A percentile compares a stretch with the other conserved stretches of the same genome.
These are phyloP conservation scores for Momotus momota DNA, from an alignment of 2,797 vertebrate species.

Conservation along the genomic window DNA sequence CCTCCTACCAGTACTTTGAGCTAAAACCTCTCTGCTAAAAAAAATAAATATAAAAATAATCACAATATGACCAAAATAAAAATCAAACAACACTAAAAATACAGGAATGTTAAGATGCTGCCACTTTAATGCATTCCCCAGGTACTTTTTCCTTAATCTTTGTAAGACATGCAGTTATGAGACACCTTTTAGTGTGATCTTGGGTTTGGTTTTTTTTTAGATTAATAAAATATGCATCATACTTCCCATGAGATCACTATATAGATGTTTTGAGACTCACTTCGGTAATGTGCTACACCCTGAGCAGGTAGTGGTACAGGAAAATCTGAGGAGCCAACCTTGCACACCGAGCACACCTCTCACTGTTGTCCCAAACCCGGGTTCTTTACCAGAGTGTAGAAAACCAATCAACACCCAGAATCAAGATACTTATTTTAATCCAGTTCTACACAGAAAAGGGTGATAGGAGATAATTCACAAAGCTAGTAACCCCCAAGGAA, in stretches of 20 bases:
- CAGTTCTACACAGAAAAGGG: neutral
- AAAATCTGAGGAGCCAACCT: neutral
- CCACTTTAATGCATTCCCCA: neutral
- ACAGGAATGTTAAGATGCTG: neutral
- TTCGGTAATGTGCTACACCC: rapidly evolving
- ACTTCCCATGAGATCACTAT: neutral
- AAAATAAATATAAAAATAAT: neutral
- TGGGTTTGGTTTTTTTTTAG: neutral
- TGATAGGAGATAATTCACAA: neutral
- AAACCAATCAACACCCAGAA: neutral
- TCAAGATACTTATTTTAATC: neutral
- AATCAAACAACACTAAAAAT: neutral
- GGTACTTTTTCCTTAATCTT: neutral
- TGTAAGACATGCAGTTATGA: neutral
- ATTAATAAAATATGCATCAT: neutral
- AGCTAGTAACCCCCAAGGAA: neutral
- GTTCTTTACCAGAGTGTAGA: neutral
- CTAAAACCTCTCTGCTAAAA: neutral
- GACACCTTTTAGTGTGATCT: neutral
- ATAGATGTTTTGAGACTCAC: neutral
- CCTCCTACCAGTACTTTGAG: neutral
- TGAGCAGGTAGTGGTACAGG: neutral
- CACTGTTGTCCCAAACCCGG: neutral
- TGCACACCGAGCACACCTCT: neutral
- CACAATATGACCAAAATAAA: neutral